These are phyloP conservation scores for Nemoura dubitans DNA, from an alignment of 2,888 invertebrate genomes.

Conservation along the genomic window DNA sequence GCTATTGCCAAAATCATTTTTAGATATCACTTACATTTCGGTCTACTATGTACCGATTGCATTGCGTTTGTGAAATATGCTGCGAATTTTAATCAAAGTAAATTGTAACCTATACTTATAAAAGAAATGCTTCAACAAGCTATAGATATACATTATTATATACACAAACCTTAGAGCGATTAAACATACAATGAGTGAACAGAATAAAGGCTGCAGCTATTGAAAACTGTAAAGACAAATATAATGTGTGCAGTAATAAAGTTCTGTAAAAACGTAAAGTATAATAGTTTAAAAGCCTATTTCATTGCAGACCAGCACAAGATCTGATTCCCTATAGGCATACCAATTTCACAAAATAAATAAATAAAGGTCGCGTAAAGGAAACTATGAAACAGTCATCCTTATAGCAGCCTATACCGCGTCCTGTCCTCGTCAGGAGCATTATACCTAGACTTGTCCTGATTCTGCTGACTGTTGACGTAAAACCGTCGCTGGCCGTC, in stretches of 20 bases:
- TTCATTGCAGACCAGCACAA: no score
- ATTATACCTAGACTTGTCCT: constrained; percentile 40
- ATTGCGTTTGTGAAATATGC: not conserved
- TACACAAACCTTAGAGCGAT: no score
- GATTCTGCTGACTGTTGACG: constrained; percentile 50
- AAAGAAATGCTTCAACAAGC: no score
- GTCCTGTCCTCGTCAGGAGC: not conserved
- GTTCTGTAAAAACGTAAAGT: no score
- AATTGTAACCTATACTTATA: no score
- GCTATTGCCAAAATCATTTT: constrained; percentile 5
- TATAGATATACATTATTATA: no score
- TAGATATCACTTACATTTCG: not conserved
- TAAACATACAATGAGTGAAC: no score
- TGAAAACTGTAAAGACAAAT: not conserved
- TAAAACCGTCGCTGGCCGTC: constrained; percentile 48
- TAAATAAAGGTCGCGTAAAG: not conserved
- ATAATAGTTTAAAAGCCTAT: no score
- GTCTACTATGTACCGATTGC: not conserved
- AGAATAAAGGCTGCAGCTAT: not conserved
- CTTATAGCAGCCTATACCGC: constrained; percentile 20
- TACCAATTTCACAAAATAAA: not conserved
- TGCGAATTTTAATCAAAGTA: not conserved
- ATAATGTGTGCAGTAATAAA: not conserved
- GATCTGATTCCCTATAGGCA: not conserved
- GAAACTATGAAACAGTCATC: not conserved